phyloP scores from a whole-genome alignment of 2,888 invertebrate species.

The Thecocarcelia acutangulata region DNA sequence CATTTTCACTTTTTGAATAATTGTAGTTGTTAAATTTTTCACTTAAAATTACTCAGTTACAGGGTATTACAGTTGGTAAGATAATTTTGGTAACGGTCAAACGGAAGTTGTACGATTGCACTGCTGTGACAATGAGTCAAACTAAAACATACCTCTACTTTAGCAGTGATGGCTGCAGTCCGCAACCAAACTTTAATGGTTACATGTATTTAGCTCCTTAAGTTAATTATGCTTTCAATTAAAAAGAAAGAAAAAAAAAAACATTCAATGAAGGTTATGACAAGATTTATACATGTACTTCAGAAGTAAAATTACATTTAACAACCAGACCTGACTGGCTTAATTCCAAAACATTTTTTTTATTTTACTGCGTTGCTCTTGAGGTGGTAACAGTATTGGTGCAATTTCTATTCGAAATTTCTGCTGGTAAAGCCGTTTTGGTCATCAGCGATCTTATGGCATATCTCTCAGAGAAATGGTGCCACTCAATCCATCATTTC shows the following conservation, averaged over 20 bases:
- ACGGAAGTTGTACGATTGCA: conserved; percentile 24
- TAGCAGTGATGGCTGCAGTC: background rate
- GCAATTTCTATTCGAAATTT: no score
- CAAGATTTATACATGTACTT: no score
- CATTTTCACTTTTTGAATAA: conserved; percentile 60
- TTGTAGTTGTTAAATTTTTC: conserved; percentile 25
- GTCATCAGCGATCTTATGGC: no score
- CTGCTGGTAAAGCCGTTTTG: no score
- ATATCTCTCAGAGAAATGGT: no score
- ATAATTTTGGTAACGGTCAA: conserved; percentile 33
- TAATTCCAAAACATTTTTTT: no score
- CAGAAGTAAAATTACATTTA: no score
- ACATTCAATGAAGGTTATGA: no score
- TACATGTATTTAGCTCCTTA: background rate
- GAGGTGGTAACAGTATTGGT: no score
- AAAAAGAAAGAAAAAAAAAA: background rate
- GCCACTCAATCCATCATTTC: no score
- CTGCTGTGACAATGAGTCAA: conserved; percentile 22
- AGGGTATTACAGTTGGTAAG: conserved; percentile 44
- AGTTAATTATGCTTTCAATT: background rate
- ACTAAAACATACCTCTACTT: conserved; percentile 1
- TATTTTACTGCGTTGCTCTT: no score
- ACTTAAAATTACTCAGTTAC: conserved; percentile 20
- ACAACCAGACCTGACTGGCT: no score
- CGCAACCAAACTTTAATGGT: background rate